These are phyloP conservation scores for Tursiops truncatus DNA, from an alignment of 2,113 vertebrate species.

Conservation along the genomic window DNA sequence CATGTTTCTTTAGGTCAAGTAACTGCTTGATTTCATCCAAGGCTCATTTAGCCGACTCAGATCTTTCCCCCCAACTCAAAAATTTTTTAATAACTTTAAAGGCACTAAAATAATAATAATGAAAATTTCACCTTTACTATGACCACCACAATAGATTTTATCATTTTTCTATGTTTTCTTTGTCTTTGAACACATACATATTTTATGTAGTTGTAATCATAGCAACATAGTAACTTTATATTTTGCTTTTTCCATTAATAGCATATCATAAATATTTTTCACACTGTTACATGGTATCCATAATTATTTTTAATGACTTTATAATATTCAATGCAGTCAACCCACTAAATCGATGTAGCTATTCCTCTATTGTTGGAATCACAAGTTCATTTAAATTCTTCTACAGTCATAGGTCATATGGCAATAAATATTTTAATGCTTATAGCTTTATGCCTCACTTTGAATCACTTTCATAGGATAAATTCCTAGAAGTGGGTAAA, in stretches of 20 bases:
- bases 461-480: conserved; percentile 38
- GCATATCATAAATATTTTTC: conserved; percentile 41
- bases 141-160: conserved; percentile 8
- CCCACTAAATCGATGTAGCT: conserved; percentile 38
- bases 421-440: conserved; percentile 59
- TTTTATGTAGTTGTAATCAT: conserved; percentile 42
- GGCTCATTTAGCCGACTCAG: conserved; percentile 41
- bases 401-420: conserved; percentile 2
- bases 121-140: conserved; percentile 23
- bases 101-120: conserved; percentile 21
- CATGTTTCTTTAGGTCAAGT: neutral
- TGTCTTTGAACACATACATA: neutral
- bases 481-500: conserved; percentile 35
- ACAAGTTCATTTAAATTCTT: conserved; percentile 53
- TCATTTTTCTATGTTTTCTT: conserved; percentile 19
- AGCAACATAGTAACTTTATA: conserved; percentile 40
- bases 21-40: neutral
- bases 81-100: conserved; percentile 19
- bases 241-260: conserved; percentile 50
- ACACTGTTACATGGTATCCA: conserved; percentile 29
- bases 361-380: conserved; percentile 20
- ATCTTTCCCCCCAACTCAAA: neutral
- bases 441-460: conserved; percentile 33
- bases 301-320: conserved; percentile 65
- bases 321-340: conserved; percentile 56